These are phyloP conservation scores for Caenorhabditis auriculariae DNA, from an alignment of 2,888 invertebrate species.

Conservation along the genomic window DNA sequence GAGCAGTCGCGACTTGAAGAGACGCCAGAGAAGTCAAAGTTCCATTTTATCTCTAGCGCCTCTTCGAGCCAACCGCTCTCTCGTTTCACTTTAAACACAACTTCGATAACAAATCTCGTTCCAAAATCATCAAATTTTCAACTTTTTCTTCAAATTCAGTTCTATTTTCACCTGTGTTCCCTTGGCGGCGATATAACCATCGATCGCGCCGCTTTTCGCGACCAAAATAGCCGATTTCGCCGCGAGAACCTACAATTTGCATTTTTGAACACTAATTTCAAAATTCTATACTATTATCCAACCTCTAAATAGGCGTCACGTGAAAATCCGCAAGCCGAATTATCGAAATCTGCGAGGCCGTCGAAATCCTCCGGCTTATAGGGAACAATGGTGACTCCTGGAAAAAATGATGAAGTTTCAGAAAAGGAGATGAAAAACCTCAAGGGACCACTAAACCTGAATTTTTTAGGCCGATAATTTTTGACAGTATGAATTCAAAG, in stretches of 20 bases:
- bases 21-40: too few species aligned
- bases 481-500: too few species aligned
- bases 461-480: too few species aligned
- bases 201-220: constrained; percentile 27
- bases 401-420: constrained; percentile 2
- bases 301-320: constrained; percentile 31
- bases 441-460: too few species aligned
- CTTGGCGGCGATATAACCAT: constrained; percentile 31
- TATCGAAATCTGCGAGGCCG: constrained; percentile 48
- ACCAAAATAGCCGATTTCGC: constrained; percentile 23
- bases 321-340: constrained; percentile 44
- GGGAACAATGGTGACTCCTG: constrained; percentile 29
- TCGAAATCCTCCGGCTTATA: constrained; percentile 40
- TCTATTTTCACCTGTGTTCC: constrained; percentile 3
- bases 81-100: too few species aligned
- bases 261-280: neutral
- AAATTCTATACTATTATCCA: neutral
- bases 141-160: neutral
- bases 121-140: neutral
- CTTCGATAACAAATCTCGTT: too few species aligned
- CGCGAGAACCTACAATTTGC: constrained; percentile 14
- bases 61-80: too few species aligned
- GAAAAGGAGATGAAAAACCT: neutral
- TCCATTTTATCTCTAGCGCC: too few species aligned
- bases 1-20: too few species aligned